Base-by-base conservation (phyloP, 2,888 invertebrate species). In the Notocelia uddmanniana region DNA sequence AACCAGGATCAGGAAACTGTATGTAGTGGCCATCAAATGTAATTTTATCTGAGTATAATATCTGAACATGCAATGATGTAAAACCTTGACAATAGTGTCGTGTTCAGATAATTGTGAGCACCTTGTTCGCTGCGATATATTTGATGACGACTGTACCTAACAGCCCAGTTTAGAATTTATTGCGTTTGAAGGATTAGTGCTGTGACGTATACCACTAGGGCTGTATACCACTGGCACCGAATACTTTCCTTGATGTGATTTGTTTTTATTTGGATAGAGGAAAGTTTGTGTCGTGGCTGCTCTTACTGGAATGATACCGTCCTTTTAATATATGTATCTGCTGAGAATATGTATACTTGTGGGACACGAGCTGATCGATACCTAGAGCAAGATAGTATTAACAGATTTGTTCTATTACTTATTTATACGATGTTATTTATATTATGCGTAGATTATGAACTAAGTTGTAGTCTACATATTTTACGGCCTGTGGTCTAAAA, bases 241-340 rank as follows among this genome's bases (percentile, higher is more conserved):
- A 5, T 45, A n/a, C 6, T 13, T n/a, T n/a, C 10, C 3, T 37
- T 37, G 37, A 37, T 37, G 37, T 13, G 37, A 13, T 0, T 37
- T 37, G 37, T 45, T 21, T 58, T 59, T 59, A 41, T 19, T 52
- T 52, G 34, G 34, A 23, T 34, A 23, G 9, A 54, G 3, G n/a
- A 0, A 18, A 1, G 19, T 48, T 48, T 8, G 31, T 48, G 48
- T 34, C 19, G 3, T 48, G 13, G n/a, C 50, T 21, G 26, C 50
- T 41, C 41, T 58, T 41, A n/a, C 62, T 62, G 55, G 48, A 15
- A 23, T 55, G 67, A 72, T 57, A 50, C 72, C 72, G 72, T 72
- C 72, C 72, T 55, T 60, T 23, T 68, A 11, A 67, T 60, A 54
- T 55, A 26, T 37, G n/a, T n/a, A n/a, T n/a, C n/a, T 5, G 2